phyloP scores from a whole-genome alignment of 2,888 invertebrate species.

The Augiades crinisus region DNA sequence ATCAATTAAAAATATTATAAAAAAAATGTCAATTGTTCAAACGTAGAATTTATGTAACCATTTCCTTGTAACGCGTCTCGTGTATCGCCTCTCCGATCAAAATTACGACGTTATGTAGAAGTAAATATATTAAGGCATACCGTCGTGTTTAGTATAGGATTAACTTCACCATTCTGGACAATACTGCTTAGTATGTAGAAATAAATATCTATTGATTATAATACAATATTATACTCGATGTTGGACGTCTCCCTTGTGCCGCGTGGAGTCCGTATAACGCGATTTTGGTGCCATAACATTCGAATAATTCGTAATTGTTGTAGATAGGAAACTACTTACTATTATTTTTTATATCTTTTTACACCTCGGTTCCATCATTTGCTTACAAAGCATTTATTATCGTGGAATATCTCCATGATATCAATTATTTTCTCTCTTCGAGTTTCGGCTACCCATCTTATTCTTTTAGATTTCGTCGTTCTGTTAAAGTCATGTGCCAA shows the following conservation, averaged over 20 bases:
- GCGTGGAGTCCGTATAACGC: slow-evolving; percentile 14
- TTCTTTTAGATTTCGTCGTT: neutral
- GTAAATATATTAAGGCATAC: neutral
- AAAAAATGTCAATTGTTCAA: slow-evolving; percentile 23
- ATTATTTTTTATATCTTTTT: slow-evolving; percentile 42
- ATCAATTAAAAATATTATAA: slow-evolving; percentile 14
- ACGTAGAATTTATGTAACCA: slow-evolving; percentile 12
- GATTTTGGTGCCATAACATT: slow-evolving; percentile 57
- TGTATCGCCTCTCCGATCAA: slow-evolving; percentile 9
- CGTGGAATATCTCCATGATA: neutral
- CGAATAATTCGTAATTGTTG: slow-evolving; percentile 47
- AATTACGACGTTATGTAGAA: slow-evolving; percentile 13
- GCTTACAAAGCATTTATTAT: slow-evolving; percentile 2
- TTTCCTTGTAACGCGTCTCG: slow-evolving; percentile 2
- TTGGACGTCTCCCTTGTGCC: slow-evolving; percentile 11
- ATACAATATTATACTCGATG: slow-evolving; percentile 7
- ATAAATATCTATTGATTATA: slow-evolving; percentile 10
- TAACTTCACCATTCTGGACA: slow-evolving; percentile 48
- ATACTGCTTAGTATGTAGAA: slow-evolving; percentile 43
- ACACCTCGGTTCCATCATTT: slow-evolving; percentile 7
- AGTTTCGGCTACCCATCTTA: neutral
- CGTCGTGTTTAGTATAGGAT: slow-evolving; percentile 44
- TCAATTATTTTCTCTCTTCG: neutral
- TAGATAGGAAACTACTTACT: slow-evolving; percentile 56
- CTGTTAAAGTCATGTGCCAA: slow-evolving; percentile 43